These are phyloP conservation scores for Bufo bufo DNA, from an alignment of 2,113 vertebrate species.

Conservation along the genomic window DNA sequence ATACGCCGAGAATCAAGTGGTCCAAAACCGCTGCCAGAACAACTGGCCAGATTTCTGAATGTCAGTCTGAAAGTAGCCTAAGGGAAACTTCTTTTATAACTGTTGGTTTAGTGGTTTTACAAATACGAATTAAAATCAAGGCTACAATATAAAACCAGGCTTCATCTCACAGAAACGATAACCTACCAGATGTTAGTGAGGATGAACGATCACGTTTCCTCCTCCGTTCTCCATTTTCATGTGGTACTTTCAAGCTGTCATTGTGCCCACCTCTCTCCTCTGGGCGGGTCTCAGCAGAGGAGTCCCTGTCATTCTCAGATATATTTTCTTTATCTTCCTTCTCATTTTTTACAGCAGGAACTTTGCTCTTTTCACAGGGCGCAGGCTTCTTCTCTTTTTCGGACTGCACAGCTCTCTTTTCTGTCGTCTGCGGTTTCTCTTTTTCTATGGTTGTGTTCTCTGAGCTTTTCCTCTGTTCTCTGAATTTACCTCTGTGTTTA, in stretches of 20 bases:
- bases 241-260: conserved; percentile 72
- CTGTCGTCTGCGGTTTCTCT: conserved; percentile 74
- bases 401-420: conserved; percentile 71
- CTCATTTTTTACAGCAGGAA: conserved; percentile 75
- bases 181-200: conserved; percentile 71
- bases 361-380: conserved; percentile 76
- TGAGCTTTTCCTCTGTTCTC: conserved; percentile 77
- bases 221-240: conserved; percentile 75
- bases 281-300: conserved; percentile 73
- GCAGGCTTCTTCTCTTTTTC: conserved; percentile 74
- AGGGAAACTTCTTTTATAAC: too few relatives aligned
- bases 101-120: too few relatives aligned
- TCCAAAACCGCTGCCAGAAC: too few relatives aligned
- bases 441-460: conserved; percentile 78
- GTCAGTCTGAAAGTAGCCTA: too few relatives aligned
- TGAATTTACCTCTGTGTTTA: conserved; percentile 74
- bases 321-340: conserved; percentile 84
- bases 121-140: neutral
- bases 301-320: conserved; percentile 81
- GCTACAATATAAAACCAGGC: neutral
- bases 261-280: conserved; percentile 76
- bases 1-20: too few relatives aligned
- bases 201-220: conserved; percentile 76
- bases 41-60: too few relatives aligned
- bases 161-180: neutral